phyloP scores from a whole-genome alignment of 2,113 vertebrate genomes.

The Lepidothrix coronata region DNA sequence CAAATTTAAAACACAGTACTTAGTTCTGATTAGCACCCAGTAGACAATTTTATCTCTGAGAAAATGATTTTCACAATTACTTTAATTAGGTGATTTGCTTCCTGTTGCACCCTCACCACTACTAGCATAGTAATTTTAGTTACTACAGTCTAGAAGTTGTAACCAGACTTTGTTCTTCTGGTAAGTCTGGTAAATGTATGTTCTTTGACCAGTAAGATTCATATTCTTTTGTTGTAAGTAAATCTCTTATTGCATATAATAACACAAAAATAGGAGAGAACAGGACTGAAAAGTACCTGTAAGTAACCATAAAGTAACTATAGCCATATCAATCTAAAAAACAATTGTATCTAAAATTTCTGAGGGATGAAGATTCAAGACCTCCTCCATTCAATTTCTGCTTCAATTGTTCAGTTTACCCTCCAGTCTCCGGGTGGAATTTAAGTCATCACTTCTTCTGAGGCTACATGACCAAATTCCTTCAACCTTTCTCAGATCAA shows the following conservation, averaged over 20 bases:
- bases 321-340: not conserved
- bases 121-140: not conserved
- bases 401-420: not conserved
- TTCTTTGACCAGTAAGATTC: not conserved
- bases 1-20: not conserved
- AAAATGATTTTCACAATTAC: not conserved
- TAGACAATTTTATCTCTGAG: not conserved
- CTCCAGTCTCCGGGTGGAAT: not conserved
- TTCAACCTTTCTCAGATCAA: not conserved
- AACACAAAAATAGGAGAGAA: not conserved
- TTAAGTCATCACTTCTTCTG: not conserved
- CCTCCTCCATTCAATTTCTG: not conserved
- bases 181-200: not conserved
- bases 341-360: not conserved
- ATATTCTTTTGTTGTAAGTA: not conserved
- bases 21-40: not conserved
- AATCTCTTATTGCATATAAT: not conserved
- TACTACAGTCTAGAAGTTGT: not conserved
- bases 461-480: not conserved
- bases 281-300: not conserved
- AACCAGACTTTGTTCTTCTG: not conserved
- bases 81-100: not conserved
- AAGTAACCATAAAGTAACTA: no score
- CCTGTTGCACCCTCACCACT: not conserved
- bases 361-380: not conserved